Base-by-base conservation (phyloP, 1,140 invertebrate species). In the Brachystomella parvula region DNA sequence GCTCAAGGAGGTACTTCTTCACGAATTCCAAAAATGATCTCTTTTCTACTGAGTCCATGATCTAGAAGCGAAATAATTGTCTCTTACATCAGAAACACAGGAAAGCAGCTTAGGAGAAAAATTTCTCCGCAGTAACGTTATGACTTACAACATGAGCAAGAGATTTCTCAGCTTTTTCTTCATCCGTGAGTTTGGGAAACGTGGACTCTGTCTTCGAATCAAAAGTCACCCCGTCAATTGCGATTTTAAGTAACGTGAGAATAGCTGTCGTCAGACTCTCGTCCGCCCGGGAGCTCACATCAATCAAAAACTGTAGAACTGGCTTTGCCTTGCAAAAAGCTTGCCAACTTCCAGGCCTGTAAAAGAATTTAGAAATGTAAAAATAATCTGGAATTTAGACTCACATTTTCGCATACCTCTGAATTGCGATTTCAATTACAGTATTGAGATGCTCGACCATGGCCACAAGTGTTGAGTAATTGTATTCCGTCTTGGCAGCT, bases 371-470 rank as follows among this genome's bases (percentile, higher is more conserved):
- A 53, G 24, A 53, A 53, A 17, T 19, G 24, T 26, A 19, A 26
- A 53, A 24, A 6, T 17, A 53, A 53, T 24, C 19, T 39, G 6
- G 19, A 39, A 39, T 39, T 19, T 19, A 9, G 6, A 39, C 6
- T 39, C 19, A 24, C 21, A 17, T 24, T 53, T 53, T 53, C 9
- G 24, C 24, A 15, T 53, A 53, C 49, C 49, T 85, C 71, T 86
- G 87, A 19, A 87, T 85, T 26, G 93, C 92, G 66, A 97, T 92
- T 76, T 98, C 96, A 61, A 90, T 85, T 74, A 94, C 96, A 21
- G 89, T 87, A 79, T 96, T 96, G 58, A 98, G 79, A 81, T 97
- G 93, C 76, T 98, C 95, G 72, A 96, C 94, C 21, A 97, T 81
- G 67, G 90, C 89, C 2, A 96, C 92, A 2, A 96, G 82, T 2